Evolutionary conservation across 2,888 invertebrate genomes (phyloP).

Genomic region (Sphaerophoria rueppellii): DNA sequence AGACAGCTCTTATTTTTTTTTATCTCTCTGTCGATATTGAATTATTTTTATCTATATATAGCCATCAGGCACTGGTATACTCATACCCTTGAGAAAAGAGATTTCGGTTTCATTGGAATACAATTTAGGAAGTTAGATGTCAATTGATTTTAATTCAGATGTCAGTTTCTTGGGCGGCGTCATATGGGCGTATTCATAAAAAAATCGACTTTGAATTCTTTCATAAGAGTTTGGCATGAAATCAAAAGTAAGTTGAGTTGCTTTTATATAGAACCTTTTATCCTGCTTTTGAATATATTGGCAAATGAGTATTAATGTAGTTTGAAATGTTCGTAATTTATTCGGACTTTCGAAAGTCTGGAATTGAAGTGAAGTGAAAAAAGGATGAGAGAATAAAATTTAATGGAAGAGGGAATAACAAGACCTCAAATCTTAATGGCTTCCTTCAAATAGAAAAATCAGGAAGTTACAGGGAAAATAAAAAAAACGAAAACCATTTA

Average conservation of each 20-base stretch:
- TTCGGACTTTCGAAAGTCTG: slow-evolving; percentile 26
- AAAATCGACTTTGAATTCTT: slow-evolving; percentile 6
- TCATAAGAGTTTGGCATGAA: slow-evolving; percentile 33
- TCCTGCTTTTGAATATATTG: slow-evolving; percentile 1
- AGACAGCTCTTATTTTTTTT: slow-evolving; percentile 16
- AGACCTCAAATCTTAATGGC: not conserved
- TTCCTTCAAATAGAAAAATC: not conserved
- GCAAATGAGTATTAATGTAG: slow-evolving; percentile 26
- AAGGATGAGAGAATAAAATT: not conserved
- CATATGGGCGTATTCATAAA: slow-evolving; percentile 49
- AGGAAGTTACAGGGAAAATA: not conserved
- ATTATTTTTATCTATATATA: slow-evolving; percentile 39
- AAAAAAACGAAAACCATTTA: not conserved
- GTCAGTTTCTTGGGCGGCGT: slow-evolving; percentile 65
- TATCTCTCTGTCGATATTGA: slow-evolving; percentile 13
- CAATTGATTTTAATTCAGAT: slow-evolving; percentile 70
- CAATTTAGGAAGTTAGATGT: slow-evolving; percentile 62
- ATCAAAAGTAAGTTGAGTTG: slow-evolving; percentile 20
- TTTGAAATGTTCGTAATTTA: slow-evolving; percentile 40
- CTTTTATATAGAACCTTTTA: not conserved
- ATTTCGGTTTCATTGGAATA: slow-evolving; percentile 63
- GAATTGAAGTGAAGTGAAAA: not conserved
- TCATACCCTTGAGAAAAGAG: not conserved
- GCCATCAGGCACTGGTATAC: slow-evolving; percentile 32
- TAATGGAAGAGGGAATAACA: slow-evolving; percentile 5